These are phyloP conservation scores for Clivina fossor DNA, from an alignment of 2,888 invertebrate species.

Conservation along the genomic window DNA sequence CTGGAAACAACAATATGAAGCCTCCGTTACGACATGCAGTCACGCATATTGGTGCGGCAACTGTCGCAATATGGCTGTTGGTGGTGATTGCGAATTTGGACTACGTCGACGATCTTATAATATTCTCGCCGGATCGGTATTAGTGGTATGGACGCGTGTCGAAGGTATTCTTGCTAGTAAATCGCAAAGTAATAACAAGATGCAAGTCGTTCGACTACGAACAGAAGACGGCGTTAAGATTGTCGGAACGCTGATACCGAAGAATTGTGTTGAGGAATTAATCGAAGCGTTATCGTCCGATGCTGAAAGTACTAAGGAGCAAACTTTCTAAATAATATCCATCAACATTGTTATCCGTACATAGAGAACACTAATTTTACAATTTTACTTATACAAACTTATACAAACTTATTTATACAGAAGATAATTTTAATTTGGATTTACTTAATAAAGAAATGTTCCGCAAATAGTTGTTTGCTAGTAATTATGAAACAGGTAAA, in stretches of 20 bases:
- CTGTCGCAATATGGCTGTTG: constrained; percentile 76
- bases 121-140: constrained; percentile 93
- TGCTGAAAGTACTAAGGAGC: constrained; percentile 78
- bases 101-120: constrained; percentile 88
- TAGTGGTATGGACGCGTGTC: constrained; percentile 95
- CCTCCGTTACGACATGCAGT: constrained; percentile 82
- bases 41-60: constrained; percentile 93
- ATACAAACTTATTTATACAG: too few species aligned
- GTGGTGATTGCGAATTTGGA: constrained; percentile 90
- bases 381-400: too few species aligned
- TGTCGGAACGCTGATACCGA: constrained; percentile 90
- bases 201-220: constrained; percentile 96
- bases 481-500: too few species aligned
- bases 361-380: too few species aligned
- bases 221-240: constrained; percentile 85
- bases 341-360: too few species aligned
- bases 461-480: too few species aligned
- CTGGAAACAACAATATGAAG: constrained; percentile 89
- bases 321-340: constrained; percentile 44
- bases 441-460: too few species aligned
- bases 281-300: constrained; percentile 78
- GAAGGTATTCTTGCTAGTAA: constrained; percentile 83
- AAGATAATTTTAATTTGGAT: too few species aligned
- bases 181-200: constrained; percentile 74
- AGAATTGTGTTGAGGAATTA: constrained; percentile 79